Percentiles rank a stretch among this genome's conserved stretches.
Evolutionary conservation across 2,113 vertebrate species (phyloP).

Genomic region (Chiloscyllium plagiosum): DNA sequence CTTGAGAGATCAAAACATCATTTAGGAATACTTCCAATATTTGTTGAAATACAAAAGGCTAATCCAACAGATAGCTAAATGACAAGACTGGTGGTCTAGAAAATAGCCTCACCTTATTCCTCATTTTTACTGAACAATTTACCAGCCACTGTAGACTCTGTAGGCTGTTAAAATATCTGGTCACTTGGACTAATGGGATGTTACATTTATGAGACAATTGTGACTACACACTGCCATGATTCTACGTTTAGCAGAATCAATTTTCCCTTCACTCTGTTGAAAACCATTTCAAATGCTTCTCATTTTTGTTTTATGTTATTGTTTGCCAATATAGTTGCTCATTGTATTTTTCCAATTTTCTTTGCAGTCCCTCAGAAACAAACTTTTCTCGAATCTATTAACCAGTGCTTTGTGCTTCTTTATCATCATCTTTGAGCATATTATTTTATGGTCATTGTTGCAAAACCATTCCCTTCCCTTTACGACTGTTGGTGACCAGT

Average conservation of each 20-base stretch:
- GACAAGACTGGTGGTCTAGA: too few relatives aligned
- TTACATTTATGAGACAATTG: not conserved
- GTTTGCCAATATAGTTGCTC: not conserved
- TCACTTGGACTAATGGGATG: not conserved
- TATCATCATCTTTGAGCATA: not conserved
- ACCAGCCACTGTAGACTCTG: not conserved
- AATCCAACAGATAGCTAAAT: too few relatives aligned
- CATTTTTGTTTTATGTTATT: not conserved
- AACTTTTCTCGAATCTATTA: not conserved
- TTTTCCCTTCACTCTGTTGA: not conserved
- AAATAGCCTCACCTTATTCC: not conserved
- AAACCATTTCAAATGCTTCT: not conserved
- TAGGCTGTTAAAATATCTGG: not conserved
- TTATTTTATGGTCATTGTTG: not conserved
- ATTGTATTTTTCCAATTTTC: not conserved
- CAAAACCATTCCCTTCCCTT: not conserved
- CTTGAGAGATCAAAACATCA: too few relatives aligned
- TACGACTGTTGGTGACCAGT: not conserved
- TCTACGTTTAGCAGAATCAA: too few relatives aligned
- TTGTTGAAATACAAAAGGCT: too few relatives aligned
- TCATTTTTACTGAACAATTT: not conserved
- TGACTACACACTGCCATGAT: not conserved
- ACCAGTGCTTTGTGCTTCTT: not conserved
- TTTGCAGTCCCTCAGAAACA: not conserved
- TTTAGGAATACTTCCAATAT: too few relatives aligned